Evolutionary conservation across 64 coral and sea anemone species (phyloP).

Genomic region (Actinia tenebrosa): DNA sequence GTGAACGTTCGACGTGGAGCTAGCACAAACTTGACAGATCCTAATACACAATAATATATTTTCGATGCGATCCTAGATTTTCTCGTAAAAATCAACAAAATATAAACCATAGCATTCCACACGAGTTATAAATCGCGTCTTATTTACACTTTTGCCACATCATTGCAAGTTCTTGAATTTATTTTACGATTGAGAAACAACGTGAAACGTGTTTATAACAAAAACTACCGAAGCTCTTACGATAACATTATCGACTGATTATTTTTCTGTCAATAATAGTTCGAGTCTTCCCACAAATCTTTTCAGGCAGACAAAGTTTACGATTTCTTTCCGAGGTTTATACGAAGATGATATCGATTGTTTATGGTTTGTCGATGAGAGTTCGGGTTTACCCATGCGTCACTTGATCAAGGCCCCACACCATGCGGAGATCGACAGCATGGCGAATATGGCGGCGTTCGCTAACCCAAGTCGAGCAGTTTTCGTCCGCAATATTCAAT

Average conservation of each 20-base stretch:
- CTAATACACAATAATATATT: not conserved
- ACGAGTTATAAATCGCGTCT: not conserved
- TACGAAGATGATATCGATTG: not conserved
- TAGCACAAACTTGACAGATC: not conserved
- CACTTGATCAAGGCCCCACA: not conserved
- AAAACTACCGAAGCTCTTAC: not conserved
- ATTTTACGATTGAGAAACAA: not conserved
- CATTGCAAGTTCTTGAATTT: not conserved
- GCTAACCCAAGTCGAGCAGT: slow-evolving; percentile 28
- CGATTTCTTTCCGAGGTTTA: not conserved
- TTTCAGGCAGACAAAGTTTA: not conserved
- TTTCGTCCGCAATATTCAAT: slow-evolving; percentile 71
- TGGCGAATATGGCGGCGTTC: not conserved
- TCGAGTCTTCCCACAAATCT: not conserved
- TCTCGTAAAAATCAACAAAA: not conserved
- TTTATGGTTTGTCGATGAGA: not conserved
- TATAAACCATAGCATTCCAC: not conserved
- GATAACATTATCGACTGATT: not conserved
- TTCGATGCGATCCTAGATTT: not conserved
- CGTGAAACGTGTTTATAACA: slow-evolving; percentile 11
- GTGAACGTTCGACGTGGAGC: not conserved
- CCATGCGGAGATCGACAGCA: slow-evolving; percentile 11
- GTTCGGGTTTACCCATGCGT: not conserved
- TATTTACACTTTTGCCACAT: not conserved
- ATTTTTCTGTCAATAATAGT: not conserved